Evolutionary conservation across 2,888 invertebrate species (phyloP).

Genomic region (Noctua comes): DNA sequence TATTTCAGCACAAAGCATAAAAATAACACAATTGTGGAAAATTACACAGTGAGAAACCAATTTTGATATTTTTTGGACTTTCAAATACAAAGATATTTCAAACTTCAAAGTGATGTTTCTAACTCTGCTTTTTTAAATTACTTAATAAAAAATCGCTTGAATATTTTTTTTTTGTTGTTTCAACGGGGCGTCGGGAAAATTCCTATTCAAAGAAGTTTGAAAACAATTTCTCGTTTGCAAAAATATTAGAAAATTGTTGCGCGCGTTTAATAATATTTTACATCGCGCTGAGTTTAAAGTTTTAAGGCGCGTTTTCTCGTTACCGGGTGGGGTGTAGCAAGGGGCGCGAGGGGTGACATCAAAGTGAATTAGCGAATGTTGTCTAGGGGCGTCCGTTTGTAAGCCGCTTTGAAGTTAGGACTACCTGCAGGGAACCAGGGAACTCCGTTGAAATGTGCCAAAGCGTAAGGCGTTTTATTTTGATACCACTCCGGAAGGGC

Average conservation of each 20-base stretch:
- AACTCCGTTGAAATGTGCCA: slow-evolving; percentile 80
- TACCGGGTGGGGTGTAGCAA: slow-evolving; percentile 73
- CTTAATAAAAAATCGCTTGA: slow-evolving; percentile 52
- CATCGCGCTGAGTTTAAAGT: slow-evolving; percentile 83
- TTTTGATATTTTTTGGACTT: slow-evolving; percentile 30
- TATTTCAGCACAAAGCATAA: not conserved
- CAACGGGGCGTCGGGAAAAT: slow-evolving; percentile 65
- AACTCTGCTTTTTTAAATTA: slow-evolving; percentile 62
- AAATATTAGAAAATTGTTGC: slow-evolving; percentile 83
- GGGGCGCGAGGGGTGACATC: slow-evolving; percentile 84
- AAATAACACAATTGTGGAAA: slow-evolving; percentile 20
- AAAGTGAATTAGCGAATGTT: slow-evolving; percentile 90
- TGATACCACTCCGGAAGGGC: slow-evolving; percentile 73
- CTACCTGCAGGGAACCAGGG: slow-evolving; percentile 81
- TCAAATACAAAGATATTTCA: slow-evolving; percentile 43
- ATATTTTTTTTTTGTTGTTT: slow-evolving; percentile 46
- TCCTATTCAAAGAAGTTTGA: slow-evolving; percentile 73
- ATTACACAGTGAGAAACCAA: slow-evolving; percentile 13
- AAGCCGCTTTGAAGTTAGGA: slow-evolving; percentile 88
- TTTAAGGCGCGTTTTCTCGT: slow-evolving; percentile 88
- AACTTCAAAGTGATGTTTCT: slow-evolving; percentile 63
- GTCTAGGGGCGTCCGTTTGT: slow-evolving; percentile 89
- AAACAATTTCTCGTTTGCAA: slow-evolving; percentile 83
- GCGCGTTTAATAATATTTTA: slow-evolving; percentile 84
- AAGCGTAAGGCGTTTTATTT: slow-evolving; percentile 82